These are phyloP conservation scores for Triplophysa tibetana DNA, from an alignment of 2,113 vertebrate species.

Conservation along the genomic window DNA sequence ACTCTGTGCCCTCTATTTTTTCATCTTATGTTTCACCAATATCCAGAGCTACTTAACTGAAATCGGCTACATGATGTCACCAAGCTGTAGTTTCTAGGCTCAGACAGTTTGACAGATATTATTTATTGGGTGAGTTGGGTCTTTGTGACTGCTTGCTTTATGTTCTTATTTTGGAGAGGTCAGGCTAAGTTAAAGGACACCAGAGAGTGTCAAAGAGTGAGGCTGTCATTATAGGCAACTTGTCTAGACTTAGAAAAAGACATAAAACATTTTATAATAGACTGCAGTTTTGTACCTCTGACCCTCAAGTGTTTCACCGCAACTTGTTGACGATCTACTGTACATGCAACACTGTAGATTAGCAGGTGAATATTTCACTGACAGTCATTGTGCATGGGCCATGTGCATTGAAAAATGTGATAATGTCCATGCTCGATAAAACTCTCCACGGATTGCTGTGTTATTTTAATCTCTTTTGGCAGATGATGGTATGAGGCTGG, in stretches of 20 bases:
- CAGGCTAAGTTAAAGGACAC: not conserved
- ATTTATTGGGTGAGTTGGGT: conserved; percentile 12
- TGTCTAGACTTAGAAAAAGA: conserved; percentile 20
- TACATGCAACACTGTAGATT: conserved; percentile 60
- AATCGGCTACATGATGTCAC: conserved; percentile 4
- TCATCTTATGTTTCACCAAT: conserved; percentile 47
- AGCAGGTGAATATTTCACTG: conserved; percentile 73
- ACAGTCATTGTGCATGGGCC: conserved; percentile 18
- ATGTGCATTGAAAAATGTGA: conserved; percentile 55
- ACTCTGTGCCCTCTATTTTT: conserved; percentile 52
- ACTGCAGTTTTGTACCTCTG: conserved; percentile 64
- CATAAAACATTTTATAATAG: conserved; percentile 57
- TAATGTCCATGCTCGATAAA: conserved; percentile 73
- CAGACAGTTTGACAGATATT: conserved; percentile 3
- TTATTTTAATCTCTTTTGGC: conserved; percentile 70
- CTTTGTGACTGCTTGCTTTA: not conserved
- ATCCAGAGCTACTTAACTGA: conserved; percentile 45
- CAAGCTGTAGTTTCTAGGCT: not conserved
- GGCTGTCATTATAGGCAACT: conserved; percentile 31
- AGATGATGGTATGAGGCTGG: conserved; percentile 46
- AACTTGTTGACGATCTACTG: conserved; percentile 56
- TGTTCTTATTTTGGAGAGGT: conserved; percentile 21
- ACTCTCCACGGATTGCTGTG: conserved; percentile 46
- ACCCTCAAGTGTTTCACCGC: conserved; percentile 59
- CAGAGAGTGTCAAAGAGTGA: not conserved